Percentiles rank a stretch among this genome's conserved stretches.
phyloP scores from a whole-genome alignment of 2,797 vertebrate genomes.

The Sebastes vulpes region DNA sequence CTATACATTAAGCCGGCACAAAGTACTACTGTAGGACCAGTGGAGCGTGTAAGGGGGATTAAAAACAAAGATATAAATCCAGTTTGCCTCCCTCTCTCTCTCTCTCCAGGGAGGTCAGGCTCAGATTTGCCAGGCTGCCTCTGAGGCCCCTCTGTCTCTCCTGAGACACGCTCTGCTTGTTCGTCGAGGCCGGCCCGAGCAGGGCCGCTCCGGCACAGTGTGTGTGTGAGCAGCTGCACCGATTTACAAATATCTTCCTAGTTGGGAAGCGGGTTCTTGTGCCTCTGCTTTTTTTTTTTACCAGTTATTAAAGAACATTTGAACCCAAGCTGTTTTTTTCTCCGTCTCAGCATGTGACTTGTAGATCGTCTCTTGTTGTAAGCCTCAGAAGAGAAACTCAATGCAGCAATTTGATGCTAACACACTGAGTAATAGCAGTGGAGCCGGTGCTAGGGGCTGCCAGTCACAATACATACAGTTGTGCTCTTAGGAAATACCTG shows the following conservation, averaged over 20 bases:
- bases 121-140: constrained; percentile 79
- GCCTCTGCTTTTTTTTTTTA: constrained; percentile 1
- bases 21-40: constrained; percentile 63
- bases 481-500: background rate
- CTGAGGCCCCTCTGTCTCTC: constrained; percentile 74
- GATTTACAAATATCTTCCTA: constrained; percentile 43
- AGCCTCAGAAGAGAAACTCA: background rate
- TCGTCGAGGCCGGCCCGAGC: constrained; percentile 52
- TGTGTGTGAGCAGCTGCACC: constrained; percentile 55
- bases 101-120: constrained; percentile 80
- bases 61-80: constrained; percentile 86
- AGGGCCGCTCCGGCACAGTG: constrained; percentile 38
- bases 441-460: background rate
- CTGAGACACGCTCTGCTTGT: constrained; percentile 73
- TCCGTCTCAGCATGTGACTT: background rate
- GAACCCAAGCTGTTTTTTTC: background rate
- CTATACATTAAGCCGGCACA: constrained; percentile 55
- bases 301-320: constrained; percentile 13
- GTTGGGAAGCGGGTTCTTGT: constrained; percentile 5
- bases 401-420: constrained; percentile 17
- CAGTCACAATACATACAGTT: background rate
- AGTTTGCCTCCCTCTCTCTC: constrained; percentile 53
- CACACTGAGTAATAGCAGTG: background rate
- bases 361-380: background rate
- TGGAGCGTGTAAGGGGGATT: constrained; percentile 76